A percentile compares a stretch with the other conserved stretches of the same genome.
phyloP scores from a whole-genome alignment of 2,113 vertebrate species.

The Edolisoma coerulescens region DNA sequence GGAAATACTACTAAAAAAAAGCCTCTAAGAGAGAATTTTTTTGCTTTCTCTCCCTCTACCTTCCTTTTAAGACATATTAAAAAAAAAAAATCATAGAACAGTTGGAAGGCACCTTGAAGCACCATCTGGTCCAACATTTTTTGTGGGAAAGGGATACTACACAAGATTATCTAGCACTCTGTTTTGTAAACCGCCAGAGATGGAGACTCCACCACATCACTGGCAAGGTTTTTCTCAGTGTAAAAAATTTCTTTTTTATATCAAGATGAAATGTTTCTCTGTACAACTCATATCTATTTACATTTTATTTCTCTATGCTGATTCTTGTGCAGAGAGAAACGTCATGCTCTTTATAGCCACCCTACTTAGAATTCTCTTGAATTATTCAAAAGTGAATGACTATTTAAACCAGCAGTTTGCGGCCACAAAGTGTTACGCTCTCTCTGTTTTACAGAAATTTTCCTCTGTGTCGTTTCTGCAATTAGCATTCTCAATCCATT shows the following conservation, averaged over 20 bases:
- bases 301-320: not conserved
- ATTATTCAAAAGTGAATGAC: not conserved
- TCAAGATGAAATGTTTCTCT: not conserved
- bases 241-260: not conserved
- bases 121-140: not conserved
- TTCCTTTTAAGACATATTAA: not conserved
- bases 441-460: not conserved
- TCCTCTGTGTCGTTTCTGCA: not conserved
- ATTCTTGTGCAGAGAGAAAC: not conserved
- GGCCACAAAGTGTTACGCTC: not conserved
- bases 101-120: not conserved
- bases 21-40: not conserved
- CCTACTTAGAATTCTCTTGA: not conserved
- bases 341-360: not conserved
- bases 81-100: not conserved
- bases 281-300: not conserved
- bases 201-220: not conserved
- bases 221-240: not conserved
- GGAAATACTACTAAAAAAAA: not conserved
- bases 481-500: not conserved
- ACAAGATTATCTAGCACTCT: not conserved
- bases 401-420: not conserved
- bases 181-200: not conserved
- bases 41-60: accelerated
- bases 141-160: not conserved